phyloP scores from a whole-genome alignment of 1,140 invertebrate species.

The Orius laevigatus region DNA sequence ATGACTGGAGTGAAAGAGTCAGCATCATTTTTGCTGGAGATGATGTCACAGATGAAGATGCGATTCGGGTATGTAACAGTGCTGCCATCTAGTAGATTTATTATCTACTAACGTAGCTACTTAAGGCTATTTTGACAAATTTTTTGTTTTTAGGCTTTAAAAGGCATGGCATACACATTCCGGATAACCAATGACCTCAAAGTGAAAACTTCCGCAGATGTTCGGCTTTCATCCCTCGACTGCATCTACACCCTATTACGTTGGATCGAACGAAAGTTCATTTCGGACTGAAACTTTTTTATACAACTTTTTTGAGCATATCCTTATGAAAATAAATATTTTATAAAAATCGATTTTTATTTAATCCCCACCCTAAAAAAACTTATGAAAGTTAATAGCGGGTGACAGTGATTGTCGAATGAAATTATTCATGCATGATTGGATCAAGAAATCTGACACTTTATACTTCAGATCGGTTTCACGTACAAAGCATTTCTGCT shows the following conservation, averaged over 20 bases:
- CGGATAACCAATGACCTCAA: slow-evolving; percentile 64
- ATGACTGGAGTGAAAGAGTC: slow-evolving; percentile 81
- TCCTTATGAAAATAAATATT: background rate
- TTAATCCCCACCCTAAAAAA: too few relatives aligned
- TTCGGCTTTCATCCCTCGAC: slow-evolving; percentile 69
- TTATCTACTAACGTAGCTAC: background rate
- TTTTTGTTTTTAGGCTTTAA: slow-evolving; percentile 42
- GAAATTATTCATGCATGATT: too few relatives aligned
- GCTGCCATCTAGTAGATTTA: background rate
- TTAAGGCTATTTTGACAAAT: background rate
- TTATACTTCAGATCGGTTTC: too few relatives aligned
- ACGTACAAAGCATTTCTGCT: too few relatives aligned
- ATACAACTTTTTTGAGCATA: background rate
- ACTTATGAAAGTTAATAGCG: too few relatives aligned
- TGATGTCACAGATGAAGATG: slow-evolving; percentile 79
- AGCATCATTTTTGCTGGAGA: slow-evolving; percentile 81
- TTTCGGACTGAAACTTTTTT: background rate
- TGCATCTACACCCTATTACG: slow-evolving; percentile 75
- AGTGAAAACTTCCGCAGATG: slow-evolving; percentile 72
- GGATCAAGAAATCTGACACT: too few relatives aligned
- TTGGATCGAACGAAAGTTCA: slow-evolving; percentile 64
- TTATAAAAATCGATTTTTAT: background rate
- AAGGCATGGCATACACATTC: slow-evolving; percentile 83
- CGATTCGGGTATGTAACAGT: slow-evolving; percentile 52
- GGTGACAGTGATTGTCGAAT: too few relatives aligned